These are phyloP conservation scores for Mystacornis crossleyi DNA, from an alignment of 2,113 vertebrate species.

Conservation along the genomic window DNA sequence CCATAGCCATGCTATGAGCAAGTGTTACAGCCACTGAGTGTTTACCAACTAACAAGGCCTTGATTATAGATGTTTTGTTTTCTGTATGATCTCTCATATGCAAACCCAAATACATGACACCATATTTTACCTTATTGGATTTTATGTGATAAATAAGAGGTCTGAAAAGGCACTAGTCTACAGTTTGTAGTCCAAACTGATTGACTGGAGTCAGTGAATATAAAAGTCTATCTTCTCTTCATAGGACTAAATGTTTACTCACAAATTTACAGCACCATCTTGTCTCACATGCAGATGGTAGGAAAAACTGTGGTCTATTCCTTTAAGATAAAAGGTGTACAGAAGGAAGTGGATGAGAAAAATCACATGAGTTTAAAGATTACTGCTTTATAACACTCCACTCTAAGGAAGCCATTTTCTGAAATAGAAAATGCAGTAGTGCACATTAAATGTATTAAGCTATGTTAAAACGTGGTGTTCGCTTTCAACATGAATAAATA, in stretches of 20 bases:
- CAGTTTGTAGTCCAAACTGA: background rate
- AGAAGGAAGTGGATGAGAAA: background rate
- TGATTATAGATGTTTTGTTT: background rate
- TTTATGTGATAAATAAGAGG: background rate
- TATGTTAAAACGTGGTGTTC: background rate
- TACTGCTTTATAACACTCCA: background rate
- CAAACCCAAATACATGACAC: background rate
- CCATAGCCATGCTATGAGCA: background rate
- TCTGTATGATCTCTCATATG: background rate
- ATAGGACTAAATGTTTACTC: background rate
- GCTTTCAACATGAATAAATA: background rate
- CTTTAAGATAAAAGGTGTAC: background rate
- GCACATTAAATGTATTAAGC: background rate
- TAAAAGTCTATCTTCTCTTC: background rate
- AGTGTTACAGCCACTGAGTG: background rate
- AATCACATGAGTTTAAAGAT: background rate
- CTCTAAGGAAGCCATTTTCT: background rate
- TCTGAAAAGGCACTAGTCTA: background rate
- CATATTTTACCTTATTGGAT: background rate
- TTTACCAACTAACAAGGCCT: background rate
- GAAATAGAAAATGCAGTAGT: background rate
- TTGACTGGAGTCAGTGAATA: background rate
- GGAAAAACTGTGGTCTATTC: background rate
- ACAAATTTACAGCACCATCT: background rate
- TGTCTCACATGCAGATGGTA: background rate